Conservation (phyloP, 2,113 vertebrate species). For the Sinocyclocheilus grahami region DNA sequence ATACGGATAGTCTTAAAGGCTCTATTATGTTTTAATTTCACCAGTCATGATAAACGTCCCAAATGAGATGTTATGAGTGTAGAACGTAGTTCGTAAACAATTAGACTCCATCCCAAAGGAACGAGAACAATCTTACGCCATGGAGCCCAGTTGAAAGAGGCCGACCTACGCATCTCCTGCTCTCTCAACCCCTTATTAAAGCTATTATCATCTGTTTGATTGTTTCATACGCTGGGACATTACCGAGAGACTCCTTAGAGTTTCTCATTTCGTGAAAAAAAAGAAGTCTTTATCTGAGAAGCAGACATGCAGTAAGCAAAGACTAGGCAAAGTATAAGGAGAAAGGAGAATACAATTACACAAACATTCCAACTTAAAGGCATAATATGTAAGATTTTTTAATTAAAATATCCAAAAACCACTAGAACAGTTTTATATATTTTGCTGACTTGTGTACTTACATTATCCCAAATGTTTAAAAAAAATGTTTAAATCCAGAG, state of each 20-base stretch:
- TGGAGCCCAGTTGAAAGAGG: background rate
- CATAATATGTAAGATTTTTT: too few species aligned
- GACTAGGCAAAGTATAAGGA: background rate
- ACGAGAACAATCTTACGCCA: slow-evolving; percentile 41
- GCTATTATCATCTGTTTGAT: slow-evolving; percentile 47
- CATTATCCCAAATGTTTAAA: too few species aligned
- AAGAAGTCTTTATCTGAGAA: slow-evolving; percentile 2
- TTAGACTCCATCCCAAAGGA: slow-evolving; percentile 48
- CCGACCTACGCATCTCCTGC: slow-evolving; percentile 35
- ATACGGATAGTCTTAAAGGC: slow-evolving; percentile 55
- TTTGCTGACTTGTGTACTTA: too few species aligned
- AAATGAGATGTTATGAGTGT: slow-evolving; percentile 50
- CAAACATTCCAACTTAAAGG: background rate
- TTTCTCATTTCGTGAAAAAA: slow-evolving; percentile 27
- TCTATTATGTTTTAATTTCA: slow-evolving; percentile 58
- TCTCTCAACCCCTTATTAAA: slow-evolving; percentile 48
- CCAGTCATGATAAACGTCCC: slow-evolving; percentile 39
- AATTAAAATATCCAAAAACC: too few species aligned
- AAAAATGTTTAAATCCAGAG: too few species aligned
- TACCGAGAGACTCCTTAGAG: background rate
- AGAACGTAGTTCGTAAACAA: slow-evolving; percentile 57
- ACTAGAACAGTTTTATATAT: too few species aligned
- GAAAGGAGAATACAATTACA: background rate
- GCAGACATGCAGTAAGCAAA: background rate
- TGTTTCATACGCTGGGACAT: slow-evolving; percentile 26